A percentile compares a stretch with the other conserved stretches of the same genome.
Evolutionary conservation across 2,113 vertebrate genomes (phyloP).

Genomic region (Heptranchias perlo): DNA sequence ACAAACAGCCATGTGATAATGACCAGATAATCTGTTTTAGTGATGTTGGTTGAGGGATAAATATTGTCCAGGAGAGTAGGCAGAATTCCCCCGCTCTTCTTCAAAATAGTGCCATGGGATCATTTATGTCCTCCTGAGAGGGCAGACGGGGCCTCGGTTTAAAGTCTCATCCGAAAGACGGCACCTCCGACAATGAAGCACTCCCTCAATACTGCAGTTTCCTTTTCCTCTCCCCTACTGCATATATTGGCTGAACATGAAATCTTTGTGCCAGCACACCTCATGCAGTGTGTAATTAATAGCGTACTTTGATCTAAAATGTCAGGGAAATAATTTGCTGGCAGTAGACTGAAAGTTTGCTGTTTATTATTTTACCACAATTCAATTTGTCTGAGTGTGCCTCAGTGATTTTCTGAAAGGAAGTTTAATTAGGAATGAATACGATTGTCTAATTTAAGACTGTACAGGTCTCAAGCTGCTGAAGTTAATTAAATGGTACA

Average conservation of each 20-base stretch:
- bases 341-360: constrained; percentile 54
- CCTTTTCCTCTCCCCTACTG: constrained; percentile 35
- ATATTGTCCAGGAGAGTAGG: no score
- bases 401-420: constrained; percentile 67
- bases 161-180: not conserved
- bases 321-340: constrained; percentile 61
- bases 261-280: constrained; percentile 52
- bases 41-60: no score
- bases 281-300: constrained; percentile 63
- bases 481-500: constrained; percentile 63
- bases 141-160: not conserved
- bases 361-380: constrained; percentile 66
- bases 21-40: no score
- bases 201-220: not conserved
- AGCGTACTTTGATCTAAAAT: constrained; percentile 58
- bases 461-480: constrained; percentile 56
- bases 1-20: no score
- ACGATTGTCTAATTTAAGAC: constrained; percentile 59
- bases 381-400: constrained; percentile 67
- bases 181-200: not conserved
- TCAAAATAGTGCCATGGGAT: not conserved
- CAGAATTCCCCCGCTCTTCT: no score
- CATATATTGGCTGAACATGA: constrained; percentile 48
- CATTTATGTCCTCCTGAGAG: not conserved
- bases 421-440: constrained; percentile 72